phyloP scores from a whole-genome alignment of 2,113 vertebrate species.

The Pteropus alecto region DNA sequence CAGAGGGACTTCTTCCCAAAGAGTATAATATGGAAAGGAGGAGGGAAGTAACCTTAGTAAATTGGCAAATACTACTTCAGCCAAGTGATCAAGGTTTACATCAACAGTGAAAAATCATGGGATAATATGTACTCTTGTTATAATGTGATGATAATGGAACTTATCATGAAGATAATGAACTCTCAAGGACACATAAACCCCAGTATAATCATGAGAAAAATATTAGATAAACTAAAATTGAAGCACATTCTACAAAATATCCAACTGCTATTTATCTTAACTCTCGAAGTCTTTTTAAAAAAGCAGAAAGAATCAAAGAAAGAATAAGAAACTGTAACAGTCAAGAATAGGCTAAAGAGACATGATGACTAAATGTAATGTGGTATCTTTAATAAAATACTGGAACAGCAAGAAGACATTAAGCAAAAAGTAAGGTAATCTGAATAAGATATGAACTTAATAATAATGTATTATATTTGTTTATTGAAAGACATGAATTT shows the following conservation, averaged over 20 bases:
- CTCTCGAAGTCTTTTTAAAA: neutral
- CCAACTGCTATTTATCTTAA: neutral
- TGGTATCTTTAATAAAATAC: neutral
- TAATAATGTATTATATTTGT: neutral
- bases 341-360: neutral
- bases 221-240: neutral
- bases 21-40: neutral
- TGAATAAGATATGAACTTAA: slow-evolving; percentile 1
- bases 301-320: neutral
- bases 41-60: neutral
- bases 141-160: neutral
- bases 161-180: neutral
- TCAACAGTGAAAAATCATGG: neutral
- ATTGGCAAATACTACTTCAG: neutral
- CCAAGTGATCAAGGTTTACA: neutral
- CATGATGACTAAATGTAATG: neutral
- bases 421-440: neutral
- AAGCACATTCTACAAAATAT: neutral
- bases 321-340: neutral
- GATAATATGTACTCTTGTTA: neutral
- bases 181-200: neutral
- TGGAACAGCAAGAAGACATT: neutral
- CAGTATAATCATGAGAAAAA: neutral
- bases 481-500: neutral
- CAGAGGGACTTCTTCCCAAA: neutral